Evolutionary conservation across 2,888 invertebrate genomes (phyloP).

Genomic region (Rhogogaster chlorosoma): DNA sequence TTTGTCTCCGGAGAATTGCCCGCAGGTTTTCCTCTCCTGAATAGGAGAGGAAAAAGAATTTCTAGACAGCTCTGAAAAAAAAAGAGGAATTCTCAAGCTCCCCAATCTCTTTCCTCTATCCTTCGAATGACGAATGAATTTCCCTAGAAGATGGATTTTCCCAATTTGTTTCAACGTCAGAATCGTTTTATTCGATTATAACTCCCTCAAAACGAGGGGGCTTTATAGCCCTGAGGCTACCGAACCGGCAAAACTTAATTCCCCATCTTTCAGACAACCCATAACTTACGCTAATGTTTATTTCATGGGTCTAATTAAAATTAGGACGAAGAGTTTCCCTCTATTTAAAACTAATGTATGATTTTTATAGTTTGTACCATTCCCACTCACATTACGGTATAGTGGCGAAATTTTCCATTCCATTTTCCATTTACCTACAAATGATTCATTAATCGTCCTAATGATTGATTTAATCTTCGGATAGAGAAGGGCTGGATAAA

Average conservation of each 20-base stretch:
- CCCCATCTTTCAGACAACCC: constrained; percentile 1
- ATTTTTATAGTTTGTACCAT: neutral
- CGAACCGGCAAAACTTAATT: constrained; percentile 15
- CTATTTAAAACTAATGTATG: neutral
- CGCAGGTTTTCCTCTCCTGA: neutral
- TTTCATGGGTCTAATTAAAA: constrained; percentile 15
- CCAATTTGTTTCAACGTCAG: constrained; percentile 16
- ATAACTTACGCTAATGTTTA: constrained; percentile 11
- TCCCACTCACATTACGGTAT: neutral
- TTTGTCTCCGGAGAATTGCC: constrained; percentile 11
- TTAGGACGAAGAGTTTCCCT: neutral
- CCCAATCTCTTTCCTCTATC: neutral
- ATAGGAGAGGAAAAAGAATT: neutral
- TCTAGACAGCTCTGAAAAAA: neutral
- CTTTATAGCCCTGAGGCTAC: constrained; percentile 17
- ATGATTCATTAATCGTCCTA: no score
- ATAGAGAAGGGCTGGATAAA: neutral
- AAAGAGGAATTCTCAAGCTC: neutral
- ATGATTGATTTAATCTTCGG: neutral
- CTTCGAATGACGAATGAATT: neutral
- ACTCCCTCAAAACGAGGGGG: constrained; percentile 16
- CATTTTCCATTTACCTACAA: no score
- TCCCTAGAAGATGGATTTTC: constrained; percentile 14
- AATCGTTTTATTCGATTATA: constrained; percentile 26
- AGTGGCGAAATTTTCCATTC: neutral